Base-by-base conservation (phyloP, 2,888 invertebrate genomes). In the Chromoteleia sp. region DNA sequence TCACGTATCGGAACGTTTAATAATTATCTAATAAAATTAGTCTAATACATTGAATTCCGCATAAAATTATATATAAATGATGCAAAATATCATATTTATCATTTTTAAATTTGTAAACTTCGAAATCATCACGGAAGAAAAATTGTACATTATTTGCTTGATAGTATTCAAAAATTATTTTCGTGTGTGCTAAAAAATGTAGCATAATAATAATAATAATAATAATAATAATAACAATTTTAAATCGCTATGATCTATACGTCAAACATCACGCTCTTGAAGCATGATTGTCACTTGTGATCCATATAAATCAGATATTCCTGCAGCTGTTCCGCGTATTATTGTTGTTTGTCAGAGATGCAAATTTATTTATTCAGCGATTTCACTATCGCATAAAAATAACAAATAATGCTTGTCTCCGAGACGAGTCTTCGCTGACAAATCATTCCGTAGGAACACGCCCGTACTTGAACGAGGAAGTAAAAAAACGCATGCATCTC, bases 381-480 rank as follows among this genome's bases (percentile, higher is more conserved):
- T 17, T 68, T 68, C 12, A 25, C 36, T 17, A 54, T 73, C 54
- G 25, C 12, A 59, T 73, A 52, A 73, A 63, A 73, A 43, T 61
- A 25, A 29, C 65, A 50, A 67, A 75, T 67, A 67, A 50, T 65
- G 61, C 17, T 7, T 48, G 50, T 50, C 43, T 45, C 33, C 36
- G 10, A 12, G 65, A 25, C n/a, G 54, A 54, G 54, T 54, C 39
- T 29, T 59, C 54, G 33, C 68, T 68, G 73, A 73, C 65, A 68
- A 79, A 79, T 79, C 58, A 79, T 73, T 52, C 54, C 36, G 15
- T 15, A 41, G 39, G 54, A 58, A 63, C 74, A 80, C 74, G 41
- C 67, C 74, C 45, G 36, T 48, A 36, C 43, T 48, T 54, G 43
- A 21, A n/a, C 10, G 17, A 30, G 3, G 14, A 39, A 45, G 25